Evolutionary conservation across 2,113 vertebrate genomes (phyloP).

Genomic region (Pogonocichla stellata): DNA sequence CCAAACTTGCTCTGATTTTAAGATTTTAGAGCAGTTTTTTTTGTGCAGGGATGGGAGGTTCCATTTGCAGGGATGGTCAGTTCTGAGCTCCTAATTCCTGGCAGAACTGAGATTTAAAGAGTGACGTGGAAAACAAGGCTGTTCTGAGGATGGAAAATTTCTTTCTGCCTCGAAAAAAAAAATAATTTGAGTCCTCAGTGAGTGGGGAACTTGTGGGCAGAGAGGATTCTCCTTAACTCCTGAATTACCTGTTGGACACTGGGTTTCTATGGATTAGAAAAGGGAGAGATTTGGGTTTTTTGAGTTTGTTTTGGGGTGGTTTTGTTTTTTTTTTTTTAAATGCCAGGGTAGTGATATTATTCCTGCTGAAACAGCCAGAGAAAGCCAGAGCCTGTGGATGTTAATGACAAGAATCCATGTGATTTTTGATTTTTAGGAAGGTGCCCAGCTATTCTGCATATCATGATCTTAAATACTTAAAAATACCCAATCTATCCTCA

Average conservation of each 20-base stretch:
- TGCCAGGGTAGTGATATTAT: background rate
- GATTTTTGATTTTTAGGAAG: background rate
- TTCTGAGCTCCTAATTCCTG: background rate
- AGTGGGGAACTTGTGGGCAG: background rate
- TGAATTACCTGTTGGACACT: background rate
- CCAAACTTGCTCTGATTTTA: background rate
- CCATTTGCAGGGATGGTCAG: background rate
- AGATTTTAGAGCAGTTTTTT: background rate
- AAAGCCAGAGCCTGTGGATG: background rate
- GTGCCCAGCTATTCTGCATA: background rate
- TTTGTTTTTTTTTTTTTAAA: background rate
- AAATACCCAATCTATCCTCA: background rate
- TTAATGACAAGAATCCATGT: background rate
- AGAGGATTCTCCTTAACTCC: background rate
- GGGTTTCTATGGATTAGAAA: background rate
- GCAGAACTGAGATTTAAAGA: background rate
- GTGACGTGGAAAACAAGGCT: accelerated
- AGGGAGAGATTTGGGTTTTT: background rate
- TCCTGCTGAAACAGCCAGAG: background rate
- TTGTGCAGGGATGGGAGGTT: background rate
- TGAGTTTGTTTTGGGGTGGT: background rate
- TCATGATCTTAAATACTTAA: background rate
- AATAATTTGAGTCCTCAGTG: background rate
- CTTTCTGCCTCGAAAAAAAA: background rate
- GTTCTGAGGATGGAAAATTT: background rate